phyloP scores from a whole-genome alignment of 1,140 invertebrate genomes.

The Bacillus rossius region DNA sequence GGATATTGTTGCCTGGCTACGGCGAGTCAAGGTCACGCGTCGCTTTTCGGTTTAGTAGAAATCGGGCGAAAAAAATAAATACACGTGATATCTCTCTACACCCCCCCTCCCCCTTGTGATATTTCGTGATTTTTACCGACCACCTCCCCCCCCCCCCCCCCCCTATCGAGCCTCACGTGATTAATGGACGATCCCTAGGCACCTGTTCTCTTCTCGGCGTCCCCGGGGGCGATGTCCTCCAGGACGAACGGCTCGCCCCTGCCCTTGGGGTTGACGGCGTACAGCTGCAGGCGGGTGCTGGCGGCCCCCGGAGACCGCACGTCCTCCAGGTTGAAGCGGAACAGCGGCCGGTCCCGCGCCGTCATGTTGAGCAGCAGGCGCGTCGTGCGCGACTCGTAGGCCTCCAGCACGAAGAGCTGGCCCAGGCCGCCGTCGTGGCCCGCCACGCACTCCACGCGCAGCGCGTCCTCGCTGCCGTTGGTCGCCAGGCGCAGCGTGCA shows the following conservation, averaged over 20 bases:
- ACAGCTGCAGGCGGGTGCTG: slow-evolving; percentile 8
- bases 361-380: slow-evolving; percentile 24
- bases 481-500: slow-evolving; percentile 13
- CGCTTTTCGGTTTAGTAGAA: no score
- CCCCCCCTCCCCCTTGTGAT: no score
- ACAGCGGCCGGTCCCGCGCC: not conserved
- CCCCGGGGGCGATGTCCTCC: not conserved
- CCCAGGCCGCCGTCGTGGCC: slow-evolving; percentile 39
- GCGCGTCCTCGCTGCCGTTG: slow-evolving; percentile 14
- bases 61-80: no score
- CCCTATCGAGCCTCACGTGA: no score
- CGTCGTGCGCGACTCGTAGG: slow-evolving; percentile 32
- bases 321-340: slow-evolving; percentile 5
- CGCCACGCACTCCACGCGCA: slow-evolving; percentile 34
- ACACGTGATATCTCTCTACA: no score
- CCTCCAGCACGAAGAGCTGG: slow-evolving; percentile 39
- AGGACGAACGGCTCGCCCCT: not conserved
- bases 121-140: no score
- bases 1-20: no score
- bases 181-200: no score
- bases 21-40: no score
- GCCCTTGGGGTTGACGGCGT: slow-evolving; percentile 1
- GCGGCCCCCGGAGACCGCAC: no score
- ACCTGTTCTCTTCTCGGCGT: slow-evolving; percentile 1
- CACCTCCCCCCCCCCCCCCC: no score